Evolutionary conservation across 2,888 invertebrate genomes (phyloP).

Genomic region (Vesta saturnalis): DNA sequence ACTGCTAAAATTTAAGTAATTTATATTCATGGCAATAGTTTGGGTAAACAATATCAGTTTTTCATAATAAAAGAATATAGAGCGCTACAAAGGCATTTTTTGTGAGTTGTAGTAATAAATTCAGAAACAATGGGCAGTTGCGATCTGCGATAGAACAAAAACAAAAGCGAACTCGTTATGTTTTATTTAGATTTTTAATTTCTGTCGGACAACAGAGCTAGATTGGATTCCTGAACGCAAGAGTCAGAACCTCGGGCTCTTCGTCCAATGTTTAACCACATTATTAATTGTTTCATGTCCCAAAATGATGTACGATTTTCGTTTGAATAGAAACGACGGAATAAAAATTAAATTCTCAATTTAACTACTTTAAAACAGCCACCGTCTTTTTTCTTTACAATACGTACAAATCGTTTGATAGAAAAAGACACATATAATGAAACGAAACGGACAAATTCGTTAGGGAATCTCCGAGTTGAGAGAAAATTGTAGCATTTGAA

Average conservation of each 20-base stretch:
- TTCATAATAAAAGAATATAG: constrained; percentile 41
- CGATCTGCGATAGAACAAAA: constrained; percentile 57
- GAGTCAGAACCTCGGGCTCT: constrained; percentile 43
- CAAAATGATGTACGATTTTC: constrained; percentile 56
- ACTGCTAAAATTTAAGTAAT: constrained; percentile 24
- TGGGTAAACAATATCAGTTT: constrained; percentile 41
- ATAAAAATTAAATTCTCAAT: constrained; percentile 47
- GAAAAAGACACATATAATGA: constrained; percentile 24
- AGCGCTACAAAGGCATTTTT: constrained; percentile 38
- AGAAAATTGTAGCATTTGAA: constrained; percentile 39
- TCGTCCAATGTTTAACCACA: constrained; percentile 56
- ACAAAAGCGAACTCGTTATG: constrained; percentile 57
- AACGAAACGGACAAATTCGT: constrained; percentile 23
- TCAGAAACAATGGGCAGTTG: constrained; percentile 57
- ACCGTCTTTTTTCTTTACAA: constrained; percentile 39
- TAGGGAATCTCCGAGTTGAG: constrained; percentile 32
- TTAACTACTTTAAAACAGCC: constrained; percentile 43
- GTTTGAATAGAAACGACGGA: constrained; percentile 53
- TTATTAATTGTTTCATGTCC: constrained; percentile 58
- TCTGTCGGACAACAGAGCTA: constrained; percentile 44
- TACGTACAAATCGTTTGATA: constrained; percentile 6
- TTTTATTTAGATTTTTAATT: constrained; percentile 61
- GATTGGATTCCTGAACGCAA: constrained; percentile 50
- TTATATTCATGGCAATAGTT: constrained; percentile 38
- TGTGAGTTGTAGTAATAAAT: constrained; percentile 54